These are phyloP conservation scores for Plagodis pulveraria DNA, from an alignment of 2,888 invertebrate genomes.

Conservation along the genomic window DNA sequence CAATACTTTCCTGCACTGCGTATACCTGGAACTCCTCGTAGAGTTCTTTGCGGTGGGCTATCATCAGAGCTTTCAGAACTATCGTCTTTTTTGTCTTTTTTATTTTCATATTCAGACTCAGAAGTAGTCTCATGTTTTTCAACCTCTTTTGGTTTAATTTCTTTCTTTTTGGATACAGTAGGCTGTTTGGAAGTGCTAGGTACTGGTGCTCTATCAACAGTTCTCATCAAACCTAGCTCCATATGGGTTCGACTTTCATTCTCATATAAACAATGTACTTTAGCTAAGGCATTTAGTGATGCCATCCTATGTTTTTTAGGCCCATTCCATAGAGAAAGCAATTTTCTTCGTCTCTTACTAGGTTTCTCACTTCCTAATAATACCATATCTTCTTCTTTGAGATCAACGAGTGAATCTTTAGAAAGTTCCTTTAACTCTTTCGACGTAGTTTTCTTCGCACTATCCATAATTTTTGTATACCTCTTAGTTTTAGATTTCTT, in stretches of 20 bases:
- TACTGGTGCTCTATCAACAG: slow-evolving; percentile 71
- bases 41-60: slow-evolving; percentile 82
- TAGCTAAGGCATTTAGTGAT: slow-evolving; percentile 94
- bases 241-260: slow-evolving; percentile 92
- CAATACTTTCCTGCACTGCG: slow-evolving; percentile 93
- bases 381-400: slow-evolving; percentile 66
- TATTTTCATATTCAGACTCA: slow-evolving; percentile 79
- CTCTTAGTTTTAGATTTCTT: slow-evolving; percentile 74
- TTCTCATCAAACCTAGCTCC: slow-evolving; percentile 84
- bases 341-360: slow-evolving; percentile 83
- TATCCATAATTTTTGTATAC: slow-evolving; percentile 72
- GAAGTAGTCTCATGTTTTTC: slow-evolving; percentile 77
- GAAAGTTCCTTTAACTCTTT: slow-evolving; percentile 78
- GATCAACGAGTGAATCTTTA: slow-evolving; percentile 73
- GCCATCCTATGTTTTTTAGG: slow-evolving; percentile 94
- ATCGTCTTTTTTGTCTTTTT: slow-evolving; percentile 70
- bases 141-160: slow-evolving; percentile 67
- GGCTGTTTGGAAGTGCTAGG: slow-evolving; percentile 82
- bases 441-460: slow-evolving; percentile 65
- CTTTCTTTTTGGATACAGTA: slow-evolving; percentile 67
- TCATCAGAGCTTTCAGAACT: slow-evolving; percentile 83
- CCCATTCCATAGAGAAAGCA: slow-evolving; percentile 89
- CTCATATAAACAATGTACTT: slow-evolving; percentile 96
- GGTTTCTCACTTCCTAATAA: slow-evolving; percentile 70
- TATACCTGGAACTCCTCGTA: slow-evolving; percentile 90